These are phyloP conservation scores for Andrena haemorrhoa DNA, from an alignment of 2,888 invertebrate species.

Conservation along the genomic window DNA sequence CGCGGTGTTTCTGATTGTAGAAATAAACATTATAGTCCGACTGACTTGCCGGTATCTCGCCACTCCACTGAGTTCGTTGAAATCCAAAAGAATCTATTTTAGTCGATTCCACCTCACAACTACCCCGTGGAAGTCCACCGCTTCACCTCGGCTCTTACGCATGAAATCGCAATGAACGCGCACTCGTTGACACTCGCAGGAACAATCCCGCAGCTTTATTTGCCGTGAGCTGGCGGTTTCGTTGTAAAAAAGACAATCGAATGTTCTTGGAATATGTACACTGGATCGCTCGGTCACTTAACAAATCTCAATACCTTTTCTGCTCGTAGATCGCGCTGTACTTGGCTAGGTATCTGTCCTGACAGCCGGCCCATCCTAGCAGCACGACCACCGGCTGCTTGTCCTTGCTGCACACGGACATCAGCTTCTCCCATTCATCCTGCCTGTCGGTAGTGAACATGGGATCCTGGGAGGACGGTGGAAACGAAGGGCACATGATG, in stretches of 20 bases:
- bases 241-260: too few species aligned
- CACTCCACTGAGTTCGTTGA: too few species aligned
- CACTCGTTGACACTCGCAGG: not conserved
- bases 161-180: not conserved
- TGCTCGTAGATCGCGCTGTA: slow-evolving; percentile 92
- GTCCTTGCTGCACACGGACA: slow-evolving; percentile 87
- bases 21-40: slow-evolving; percentile 3
- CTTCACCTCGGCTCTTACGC: not conserved
- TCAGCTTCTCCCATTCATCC: slow-evolving; percentile 85
- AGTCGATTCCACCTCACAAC: not conserved
- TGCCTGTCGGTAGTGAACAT: slow-evolving; percentile 60
- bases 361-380: slow-evolving; percentile 93
- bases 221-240: not conserved
- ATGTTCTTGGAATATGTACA: not conserved
- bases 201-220: not conserved
- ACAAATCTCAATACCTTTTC: slow-evolving; percentile 86
- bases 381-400: slow-evolving; percentile 90
- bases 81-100: not conserved
- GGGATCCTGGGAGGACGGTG: slow-evolving; percentile 78
- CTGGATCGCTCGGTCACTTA: not conserved
- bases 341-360: slow-evolving; percentile 91
- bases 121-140: not conserved
- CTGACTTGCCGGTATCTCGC: not conserved
- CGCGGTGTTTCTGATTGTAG: not conserved
- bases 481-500: slow-evolving; percentile 88